Conservation (phyloP, 2,113 vertebrate genomes). For the Tapirus terrestris region DNA sequence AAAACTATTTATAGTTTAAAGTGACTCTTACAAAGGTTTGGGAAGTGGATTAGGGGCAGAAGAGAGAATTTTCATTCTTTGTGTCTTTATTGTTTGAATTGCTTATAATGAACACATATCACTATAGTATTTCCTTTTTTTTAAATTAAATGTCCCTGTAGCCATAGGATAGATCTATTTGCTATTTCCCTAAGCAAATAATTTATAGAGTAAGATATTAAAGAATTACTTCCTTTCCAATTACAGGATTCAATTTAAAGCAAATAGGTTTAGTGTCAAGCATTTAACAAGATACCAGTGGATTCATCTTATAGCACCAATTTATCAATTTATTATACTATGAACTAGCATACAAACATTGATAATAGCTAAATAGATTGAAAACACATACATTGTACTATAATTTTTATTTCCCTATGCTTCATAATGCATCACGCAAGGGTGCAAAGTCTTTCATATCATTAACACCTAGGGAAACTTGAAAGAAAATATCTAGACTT, state of each 20-base stretch:
- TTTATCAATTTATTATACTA: constrained; percentile 3
- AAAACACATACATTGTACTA: neutral
- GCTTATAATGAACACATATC: neutral
- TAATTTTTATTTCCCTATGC: neutral
- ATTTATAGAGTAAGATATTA: neutral
- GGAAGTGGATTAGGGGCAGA: neutral
- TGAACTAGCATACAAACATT: constrained; percentile 64
- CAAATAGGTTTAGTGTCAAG: constrained; percentile 21
- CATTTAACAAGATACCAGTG: neutral
- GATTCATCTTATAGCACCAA: neutral
- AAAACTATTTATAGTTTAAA: neutral
- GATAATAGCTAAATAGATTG: neutral
- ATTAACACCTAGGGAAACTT: neutral
- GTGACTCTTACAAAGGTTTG: neutral
- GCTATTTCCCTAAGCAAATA: neutral
- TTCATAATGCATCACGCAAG: neutral
- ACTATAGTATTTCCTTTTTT: neutral
- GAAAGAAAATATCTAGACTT: neutral
- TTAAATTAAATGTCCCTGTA: neutral
- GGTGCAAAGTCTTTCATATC: neutral
- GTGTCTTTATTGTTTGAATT: neutral
- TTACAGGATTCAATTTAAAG: constrained; percentile 22
- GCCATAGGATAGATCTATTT: neutral
- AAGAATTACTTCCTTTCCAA: constrained; percentile 30
- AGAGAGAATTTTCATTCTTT: neutral